phyloP scores from a whole-genome alignment of 1,140 invertebrate genomes.

The Nasonia longicornis region DNA sequence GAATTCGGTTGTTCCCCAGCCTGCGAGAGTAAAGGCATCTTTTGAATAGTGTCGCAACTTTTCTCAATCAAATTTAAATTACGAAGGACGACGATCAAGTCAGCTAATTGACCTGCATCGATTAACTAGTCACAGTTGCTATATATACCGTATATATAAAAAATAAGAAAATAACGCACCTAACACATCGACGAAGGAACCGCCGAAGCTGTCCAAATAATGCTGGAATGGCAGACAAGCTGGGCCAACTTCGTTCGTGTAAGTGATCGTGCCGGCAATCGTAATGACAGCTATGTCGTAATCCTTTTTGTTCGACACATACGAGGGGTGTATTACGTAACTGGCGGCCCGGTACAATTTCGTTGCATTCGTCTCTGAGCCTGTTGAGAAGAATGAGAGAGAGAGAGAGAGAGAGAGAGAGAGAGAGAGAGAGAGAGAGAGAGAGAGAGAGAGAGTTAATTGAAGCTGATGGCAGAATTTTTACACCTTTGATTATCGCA shows the following conservation, averaged over 20 bases:
- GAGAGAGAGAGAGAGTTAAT: neutral
- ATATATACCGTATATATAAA: too few relatives aligned
- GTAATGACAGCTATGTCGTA: conserved; percentile 76
- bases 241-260: conserved; percentile 71
- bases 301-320: conserved; percentile 56
- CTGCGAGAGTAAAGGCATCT: conserved; percentile 58
- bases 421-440: neutral
- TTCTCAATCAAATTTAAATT: too few relatives aligned
- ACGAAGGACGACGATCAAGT: too few relatives aligned
- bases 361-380: conserved; percentile 60
- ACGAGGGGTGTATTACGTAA: conserved; percentile 64
- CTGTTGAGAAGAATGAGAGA: neutral
- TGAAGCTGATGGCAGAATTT: too few relatives aligned
- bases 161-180: conserved; percentile 45
- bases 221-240: conserved; percentile 77
- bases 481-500: too few relatives aligned
- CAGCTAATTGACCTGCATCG: too few relatives aligned
- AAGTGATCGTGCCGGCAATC: conserved; percentile 67
- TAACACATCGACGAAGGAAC: conserved; percentile 67
- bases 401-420: neutral
- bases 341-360: conserved; percentile 51
- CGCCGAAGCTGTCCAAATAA: conserved; percentile 63
- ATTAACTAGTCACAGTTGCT: too few relatives aligned
- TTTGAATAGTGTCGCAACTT: too few relatives aligned
- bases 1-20: conserved; percentile 75